Evolutionary conservation across 2,113 vertebrate genomes (phyloP).

Genomic region (Scomber colias): DNA sequence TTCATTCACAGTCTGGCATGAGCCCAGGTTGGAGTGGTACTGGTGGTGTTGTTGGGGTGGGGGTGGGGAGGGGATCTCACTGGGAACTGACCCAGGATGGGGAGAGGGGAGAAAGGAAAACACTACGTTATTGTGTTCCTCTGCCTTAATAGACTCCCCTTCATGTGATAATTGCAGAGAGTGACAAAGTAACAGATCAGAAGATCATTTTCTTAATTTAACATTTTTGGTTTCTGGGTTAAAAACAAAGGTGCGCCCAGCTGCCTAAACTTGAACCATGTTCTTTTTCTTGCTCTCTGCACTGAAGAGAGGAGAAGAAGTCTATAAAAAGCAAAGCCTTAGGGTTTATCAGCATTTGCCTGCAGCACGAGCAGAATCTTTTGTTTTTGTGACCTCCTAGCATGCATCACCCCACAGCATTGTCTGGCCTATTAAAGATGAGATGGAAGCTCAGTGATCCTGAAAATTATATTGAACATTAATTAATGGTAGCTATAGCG

Average conservation of each 20-base stretch:
- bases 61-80: constrained; percentile 28
- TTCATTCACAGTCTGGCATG: constrained; percentile 77
- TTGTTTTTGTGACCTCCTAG: constrained; percentile 67
- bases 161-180: constrained; percentile 58
- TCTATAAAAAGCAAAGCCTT: constrained; percentile 51
- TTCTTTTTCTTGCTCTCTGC: constrained; percentile 15
- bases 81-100: constrained; percentile 64
- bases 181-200: constrained; percentile 18
- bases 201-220: neutral
- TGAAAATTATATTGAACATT: constrained; percentile 54
- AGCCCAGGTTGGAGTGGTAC: constrained; percentile 66
- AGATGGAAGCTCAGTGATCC: constrained; percentile 53
- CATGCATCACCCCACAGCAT: constrained; percentile 65
- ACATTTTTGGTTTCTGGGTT: constrained; percentile 1
- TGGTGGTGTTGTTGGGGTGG: constrained; percentile 53
- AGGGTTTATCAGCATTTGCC: constrained; percentile 49
- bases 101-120: constrained; percentile 59
- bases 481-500: constrained; percentile 40
- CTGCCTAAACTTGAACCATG: constrained; percentile 15
- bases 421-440: constrained; percentile 63
- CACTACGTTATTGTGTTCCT: constrained; percentile 79
- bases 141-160: constrained; percentile 63
- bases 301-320: constrained; percentile 23
- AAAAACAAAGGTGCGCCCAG: constrained; percentile 2
- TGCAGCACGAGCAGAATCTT: constrained; percentile 55